phyloP scores from a whole-genome alignment of 2,888 invertebrate genomes.

The Conchocele bisecta region DNA sequence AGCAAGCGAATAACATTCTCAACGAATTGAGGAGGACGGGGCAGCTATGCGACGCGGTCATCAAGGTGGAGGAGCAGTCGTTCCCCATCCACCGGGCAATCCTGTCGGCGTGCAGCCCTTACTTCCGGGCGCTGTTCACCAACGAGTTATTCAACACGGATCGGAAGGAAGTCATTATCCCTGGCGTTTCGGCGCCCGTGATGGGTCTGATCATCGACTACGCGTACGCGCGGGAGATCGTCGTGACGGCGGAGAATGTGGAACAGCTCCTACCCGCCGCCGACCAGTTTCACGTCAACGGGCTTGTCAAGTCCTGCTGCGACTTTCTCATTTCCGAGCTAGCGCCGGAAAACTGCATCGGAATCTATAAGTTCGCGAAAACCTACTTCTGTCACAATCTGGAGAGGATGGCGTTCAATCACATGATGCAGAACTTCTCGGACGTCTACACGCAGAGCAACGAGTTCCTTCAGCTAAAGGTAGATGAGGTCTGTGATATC shows the following conservation, averaged over 20 bases:
- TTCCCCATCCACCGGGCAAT: conserved; percentile 90
- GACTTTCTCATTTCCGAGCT: conserved; percentile 89
- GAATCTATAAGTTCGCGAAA: conserved; percentile 92
- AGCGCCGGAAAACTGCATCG: conserved; percentile 91
- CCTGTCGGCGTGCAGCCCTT: conserved; percentile 90
- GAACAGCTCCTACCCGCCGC: conserved; percentile 89
- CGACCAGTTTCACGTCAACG: conserved; percentile 93
- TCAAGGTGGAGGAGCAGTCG: conserved; percentile 90
- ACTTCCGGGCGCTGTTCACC: conserved; percentile 94
- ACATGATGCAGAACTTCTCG: conserved; percentile 85
- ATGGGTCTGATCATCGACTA: conserved; percentile 92
- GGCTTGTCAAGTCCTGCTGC: conserved; percentile 91
- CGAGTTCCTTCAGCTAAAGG: conserved; percentile 84
- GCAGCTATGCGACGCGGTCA: conserved; percentile 93
- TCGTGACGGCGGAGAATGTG: conserved; percentile 90
- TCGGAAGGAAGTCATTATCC: conserved; percentile 64
- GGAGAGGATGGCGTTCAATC: conserved; percentile 88
- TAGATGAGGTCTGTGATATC: conserved; percentile 70
- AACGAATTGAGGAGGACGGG: conserved; percentile 92
- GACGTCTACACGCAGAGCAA: conserved; percentile 72
- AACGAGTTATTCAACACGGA: conserved; percentile 86
- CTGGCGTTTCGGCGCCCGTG: conserved; percentile 88
- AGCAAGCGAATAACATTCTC: conserved; percentile 92
- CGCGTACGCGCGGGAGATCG: conserved; percentile 91
- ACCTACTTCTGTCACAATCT: conserved; percentile 89